These are phyloP conservation scores for Onychostoma macrolepis DNA, from an alignment of 2,113 vertebrate species.

Conservation along the genomic window DNA sequence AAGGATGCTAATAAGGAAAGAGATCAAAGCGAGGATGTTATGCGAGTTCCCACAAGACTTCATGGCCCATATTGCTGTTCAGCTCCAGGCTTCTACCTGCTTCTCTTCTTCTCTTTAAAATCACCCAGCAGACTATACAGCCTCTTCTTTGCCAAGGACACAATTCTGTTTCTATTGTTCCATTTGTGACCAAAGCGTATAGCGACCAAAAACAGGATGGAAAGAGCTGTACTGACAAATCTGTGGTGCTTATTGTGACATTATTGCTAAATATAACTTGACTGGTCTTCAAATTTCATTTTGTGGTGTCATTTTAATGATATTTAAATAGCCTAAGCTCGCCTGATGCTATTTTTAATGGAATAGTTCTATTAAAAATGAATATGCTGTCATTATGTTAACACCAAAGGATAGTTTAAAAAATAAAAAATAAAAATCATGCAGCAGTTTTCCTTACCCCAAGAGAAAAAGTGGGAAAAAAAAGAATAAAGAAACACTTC, in stretches of 20 bases:
- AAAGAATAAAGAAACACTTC: not conserved
- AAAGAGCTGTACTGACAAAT: not conserved
- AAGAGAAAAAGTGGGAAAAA: not conserved
- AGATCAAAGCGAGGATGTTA: conserved; percentile 44
- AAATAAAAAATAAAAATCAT: not conserved
- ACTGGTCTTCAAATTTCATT: not conserved
- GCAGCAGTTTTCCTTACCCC: not conserved
- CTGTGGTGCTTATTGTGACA: not conserved
- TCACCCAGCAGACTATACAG: not conserved
- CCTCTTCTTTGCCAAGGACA: not conserved
- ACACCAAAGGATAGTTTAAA: not conserved
- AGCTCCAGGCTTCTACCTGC: conserved; percentile 41
- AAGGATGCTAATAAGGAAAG: conserved; percentile 43
- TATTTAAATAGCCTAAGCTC: not conserved
- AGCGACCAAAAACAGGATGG: not conserved
- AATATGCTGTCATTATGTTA: not conserved
- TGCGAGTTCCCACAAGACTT: conserved; percentile 40
- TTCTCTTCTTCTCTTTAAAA: conserved; percentile 4
- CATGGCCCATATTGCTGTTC: conserved; percentile 40
- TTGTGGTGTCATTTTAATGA: not conserved
- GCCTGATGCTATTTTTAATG: not conserved
- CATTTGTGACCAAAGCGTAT: not conserved
- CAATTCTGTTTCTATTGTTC: not conserved
- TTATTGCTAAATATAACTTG: not conserved
- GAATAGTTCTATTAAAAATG: not conserved